Evolutionary conservation across 2,888 invertebrate species (phyloP).

Genomic region (Epirrhoe tristata): DNA sequence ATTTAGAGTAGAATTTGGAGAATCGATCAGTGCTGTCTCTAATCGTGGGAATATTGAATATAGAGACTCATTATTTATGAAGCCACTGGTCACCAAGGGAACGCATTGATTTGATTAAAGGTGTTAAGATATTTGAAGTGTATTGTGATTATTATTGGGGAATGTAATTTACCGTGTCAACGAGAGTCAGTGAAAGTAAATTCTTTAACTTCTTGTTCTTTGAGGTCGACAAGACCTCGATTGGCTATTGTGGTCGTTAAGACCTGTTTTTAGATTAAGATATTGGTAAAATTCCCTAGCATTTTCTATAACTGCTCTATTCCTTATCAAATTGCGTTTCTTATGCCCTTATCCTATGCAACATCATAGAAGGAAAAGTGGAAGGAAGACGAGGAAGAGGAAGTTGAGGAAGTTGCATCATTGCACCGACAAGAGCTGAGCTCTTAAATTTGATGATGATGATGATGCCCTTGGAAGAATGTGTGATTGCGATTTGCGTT

Average conservation of each 20-base stretch:
- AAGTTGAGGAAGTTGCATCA: no score
- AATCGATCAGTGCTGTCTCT: not conserved
- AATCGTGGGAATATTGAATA: not conserved
- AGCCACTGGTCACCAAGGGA: not conserved
- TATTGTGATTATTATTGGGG: not conserved
- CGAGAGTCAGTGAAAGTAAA: conserved; percentile 60
- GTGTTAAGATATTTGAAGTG: not conserved
- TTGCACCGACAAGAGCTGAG: no score
- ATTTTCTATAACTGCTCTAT: not conserved
- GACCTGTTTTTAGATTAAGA: not conserved
- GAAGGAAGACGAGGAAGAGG: no score
- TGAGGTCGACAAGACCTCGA: conserved; percentile 38
- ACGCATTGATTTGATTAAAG: not conserved
- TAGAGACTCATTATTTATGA: not conserved
- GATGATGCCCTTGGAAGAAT: no score
- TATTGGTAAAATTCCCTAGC: not conserved
- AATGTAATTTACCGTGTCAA: conserved; percentile 19
- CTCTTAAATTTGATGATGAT: no score
- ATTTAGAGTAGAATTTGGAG: not conserved
- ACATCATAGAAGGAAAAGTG: no score
- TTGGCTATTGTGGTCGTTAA: conserved; percentile 34
- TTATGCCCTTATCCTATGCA: no score
- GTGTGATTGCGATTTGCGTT: no score
- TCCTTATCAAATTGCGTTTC: no score
- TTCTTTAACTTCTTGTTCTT: conserved; percentile 47